These are phyloP conservation scores for Thinocorus orbignyianus DNA, from an alignment of 2,113 vertebrate genomes.

Conservation along the genomic window DNA sequence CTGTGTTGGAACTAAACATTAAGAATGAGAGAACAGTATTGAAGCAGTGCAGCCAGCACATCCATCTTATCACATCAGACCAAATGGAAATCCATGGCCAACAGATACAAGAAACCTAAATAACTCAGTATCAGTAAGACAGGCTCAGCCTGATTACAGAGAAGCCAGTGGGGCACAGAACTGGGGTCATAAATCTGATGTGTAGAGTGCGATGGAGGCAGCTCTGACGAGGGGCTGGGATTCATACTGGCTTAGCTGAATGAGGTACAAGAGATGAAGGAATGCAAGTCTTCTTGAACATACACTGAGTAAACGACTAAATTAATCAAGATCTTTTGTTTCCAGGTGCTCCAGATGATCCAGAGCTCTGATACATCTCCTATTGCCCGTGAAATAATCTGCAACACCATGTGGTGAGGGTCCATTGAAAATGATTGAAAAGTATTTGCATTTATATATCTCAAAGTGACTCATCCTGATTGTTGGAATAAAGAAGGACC, in stretches of 20 bases:
- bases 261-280: not conserved
- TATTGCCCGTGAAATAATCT: not conserved
- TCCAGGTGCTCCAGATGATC: not conserved
- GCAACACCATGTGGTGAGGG: not conserved
- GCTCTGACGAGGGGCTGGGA: not conserved
- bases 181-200: not conserved
- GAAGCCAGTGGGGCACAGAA: not conserved
- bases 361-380: not conserved
- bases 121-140: not conserved
- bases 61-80: not conserved
- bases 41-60: not conserved
- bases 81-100: slow-evolving; percentile 10
- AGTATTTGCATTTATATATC: not conserved
- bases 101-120: not conserved
- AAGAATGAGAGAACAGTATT: not conserved
- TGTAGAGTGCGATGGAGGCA: not conserved
- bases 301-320: not conserved
- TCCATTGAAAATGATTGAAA: not conserved
- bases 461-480: not conserved
- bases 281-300: not conserved
- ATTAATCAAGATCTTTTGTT: not conserved
- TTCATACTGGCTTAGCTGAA: not conserved
- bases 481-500: not conserved
- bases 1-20: not conserved
- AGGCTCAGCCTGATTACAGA: not conserved